Conservation (phyloP, 1,140 invertebrate species). For the Caenorhabditis brenneri region DNA sequence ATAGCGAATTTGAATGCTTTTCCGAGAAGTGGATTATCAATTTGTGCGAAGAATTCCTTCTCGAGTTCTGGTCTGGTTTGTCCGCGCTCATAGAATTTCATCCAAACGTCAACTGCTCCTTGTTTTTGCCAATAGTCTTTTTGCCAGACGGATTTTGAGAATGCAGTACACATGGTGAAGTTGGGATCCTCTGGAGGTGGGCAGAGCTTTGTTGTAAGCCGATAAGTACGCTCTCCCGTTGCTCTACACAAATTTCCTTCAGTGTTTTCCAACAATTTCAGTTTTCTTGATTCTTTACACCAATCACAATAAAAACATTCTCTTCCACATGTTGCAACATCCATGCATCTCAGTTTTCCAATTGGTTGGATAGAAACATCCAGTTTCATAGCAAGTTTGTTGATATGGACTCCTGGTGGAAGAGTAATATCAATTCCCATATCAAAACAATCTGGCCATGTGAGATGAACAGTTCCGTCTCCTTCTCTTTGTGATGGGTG, state of each 20-base stretch:
- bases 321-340: slow-evolving; percentile 68
- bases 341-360: slow-evolving; percentile 70
- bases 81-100: slow-evolving; percentile 70
- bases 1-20: slow-evolving; percentile 71
- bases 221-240: slow-evolving; percentile 68
- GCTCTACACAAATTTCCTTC: slow-evolving; percentile 70
- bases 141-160: slow-evolving; percentile 71
- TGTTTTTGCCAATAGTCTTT: slow-evolving; percentile 71
- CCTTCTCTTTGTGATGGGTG: slow-evolving; percentile 67
- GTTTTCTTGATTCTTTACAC: slow-evolving; percentile 67
- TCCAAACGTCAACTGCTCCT: slow-evolving; percentile 70
- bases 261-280: slow-evolving; percentile 69
- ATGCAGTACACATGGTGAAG: slow-evolving; percentile 69
- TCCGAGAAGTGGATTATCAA: slow-evolving; percentile 69
- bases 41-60: slow-evolving; percentile 69
- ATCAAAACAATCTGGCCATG: slow-evolving; percentile 70
- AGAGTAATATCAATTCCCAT: slow-evolving; percentile 70
- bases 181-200: slow-evolving; percentile 70
- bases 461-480: slow-evolving; percentile 63
- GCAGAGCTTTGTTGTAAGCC: slow-evolving; percentile 56
- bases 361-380: slow-evolving; percentile 69
- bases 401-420: slow-evolving; percentile 69
- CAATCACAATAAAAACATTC: slow-evolving; percentile 71
- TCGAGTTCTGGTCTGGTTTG: slow-evolving; percentile 66
- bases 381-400: slow-evolving; percentile 69